phyloP scores from a whole-genome alignment of 1,140 invertebrate species.

The Lordiphosa mommai region DNA sequence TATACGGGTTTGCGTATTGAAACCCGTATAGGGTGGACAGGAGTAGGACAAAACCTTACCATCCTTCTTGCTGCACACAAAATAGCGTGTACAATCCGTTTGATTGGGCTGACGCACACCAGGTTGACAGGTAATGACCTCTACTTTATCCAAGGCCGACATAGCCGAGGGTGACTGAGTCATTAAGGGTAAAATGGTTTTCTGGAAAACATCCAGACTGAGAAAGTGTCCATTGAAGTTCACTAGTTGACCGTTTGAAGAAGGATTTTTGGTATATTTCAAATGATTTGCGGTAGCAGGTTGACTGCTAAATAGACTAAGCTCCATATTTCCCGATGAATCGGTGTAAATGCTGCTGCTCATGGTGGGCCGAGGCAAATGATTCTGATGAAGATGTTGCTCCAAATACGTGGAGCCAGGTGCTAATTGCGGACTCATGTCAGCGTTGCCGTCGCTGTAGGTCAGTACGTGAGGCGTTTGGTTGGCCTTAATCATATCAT shows the following conservation, averaged over 20 bases:
- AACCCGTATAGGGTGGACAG: constrained; percentile 80
- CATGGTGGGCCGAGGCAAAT: constrained; percentile 43
- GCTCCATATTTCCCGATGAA: constrained; percentile 46
- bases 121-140: constrained; percentile 79
- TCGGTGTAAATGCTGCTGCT: constrained; percentile 60
- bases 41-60: constrained; percentile 79
- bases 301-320: constrained; percentile 43
- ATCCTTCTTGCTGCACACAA: constrained; percentile 80
- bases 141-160: constrained; percentile 64
- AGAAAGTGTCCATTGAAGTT: constrained; percentile 78
- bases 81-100: constrained; percentile 81
- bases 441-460: constrained; percentile 46
- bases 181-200: constrained; percentile 66
- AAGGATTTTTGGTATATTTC: constrained; percentile 20
- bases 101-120: constrained; percentile 80
- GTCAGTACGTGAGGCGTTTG: constrained; percentile 56
- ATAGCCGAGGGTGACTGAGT: constrained; percentile 32
- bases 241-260: constrained; percentile 45
- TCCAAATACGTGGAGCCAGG: constrained; percentile 53
- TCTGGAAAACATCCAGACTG: constrained; percentile 67
- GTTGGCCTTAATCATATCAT: constrained; percentile 51
- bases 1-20: constrained; percentile 79
- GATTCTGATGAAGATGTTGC: constrained; percentile 35
- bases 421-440: constrained; percentile 70
- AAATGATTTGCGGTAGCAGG: constrained; percentile 10